Evolutionary conservation across 2,888 invertebrate species (phyloP).

Genomic region (Xanthia icteritia): DNA sequence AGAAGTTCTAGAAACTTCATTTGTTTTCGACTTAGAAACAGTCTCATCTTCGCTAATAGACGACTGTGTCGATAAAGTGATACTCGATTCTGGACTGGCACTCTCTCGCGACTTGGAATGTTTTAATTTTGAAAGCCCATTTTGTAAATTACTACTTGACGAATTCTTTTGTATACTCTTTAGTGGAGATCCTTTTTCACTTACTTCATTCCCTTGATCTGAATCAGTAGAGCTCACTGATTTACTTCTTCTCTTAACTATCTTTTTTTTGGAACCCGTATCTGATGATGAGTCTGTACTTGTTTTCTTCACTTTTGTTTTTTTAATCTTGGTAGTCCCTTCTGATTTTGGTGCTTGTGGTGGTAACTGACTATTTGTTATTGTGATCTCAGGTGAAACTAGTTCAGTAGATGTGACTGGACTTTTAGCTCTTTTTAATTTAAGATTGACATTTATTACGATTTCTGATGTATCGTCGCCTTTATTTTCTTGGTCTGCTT

Average conservation of each 20-base stretch:
- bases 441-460: conserved; percentile 87
- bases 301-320: conserved; percentile 83
- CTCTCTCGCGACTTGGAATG: conserved; percentile 85
- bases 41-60: conserved; percentile 88
- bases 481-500: conserved; percentile 81
- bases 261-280: conserved; percentile 82
- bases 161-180: conserved; percentile 75
- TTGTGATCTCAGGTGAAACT: conserved; percentile 84
- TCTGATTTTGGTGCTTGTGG: conserved; percentile 88
- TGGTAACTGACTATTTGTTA: conserved; percentile 86
- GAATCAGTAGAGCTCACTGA: conserved; percentile 87
- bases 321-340: conserved; percentile 79
- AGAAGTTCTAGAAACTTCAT: conserved; percentile 89
- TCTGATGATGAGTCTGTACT: conserved; percentile 85
- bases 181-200: conserved; percentile 74
- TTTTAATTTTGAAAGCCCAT: conserved; percentile 79
- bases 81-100: conserved; percentile 86
- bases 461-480: conserved; percentile 85
- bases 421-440: conserved; percentile 83
- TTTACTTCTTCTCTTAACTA: conserved; percentile 84
- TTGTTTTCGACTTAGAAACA: conserved; percentile 76
- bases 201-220: conserved; percentile 79
- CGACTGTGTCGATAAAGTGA: conserved; percentile 89
- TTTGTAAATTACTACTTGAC: conserved; percentile 76
- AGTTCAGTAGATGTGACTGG: conserved; percentile 78